Conservation (phyloP, 2,797 vertebrate genomes). For the Macropus fuliginosus region DNA sequence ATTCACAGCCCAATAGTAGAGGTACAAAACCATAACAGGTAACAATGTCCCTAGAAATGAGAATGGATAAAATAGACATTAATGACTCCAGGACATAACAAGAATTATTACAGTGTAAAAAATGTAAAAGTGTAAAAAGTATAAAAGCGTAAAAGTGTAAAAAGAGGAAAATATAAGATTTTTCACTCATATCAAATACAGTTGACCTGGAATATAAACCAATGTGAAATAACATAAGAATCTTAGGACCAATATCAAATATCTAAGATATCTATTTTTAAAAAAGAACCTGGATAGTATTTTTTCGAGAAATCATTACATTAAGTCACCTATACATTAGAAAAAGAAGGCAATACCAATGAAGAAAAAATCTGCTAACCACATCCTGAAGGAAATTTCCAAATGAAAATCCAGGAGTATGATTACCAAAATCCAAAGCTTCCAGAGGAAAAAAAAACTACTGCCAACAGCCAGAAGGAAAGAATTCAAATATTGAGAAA, state of each 20-base stretch:
- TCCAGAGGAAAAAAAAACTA: no score
- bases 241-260: no score
- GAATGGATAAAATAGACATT: not conserved
- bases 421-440: no score
- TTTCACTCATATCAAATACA: no score
- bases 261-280: no score
- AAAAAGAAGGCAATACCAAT: not conserved
- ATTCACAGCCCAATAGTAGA: not conserved
- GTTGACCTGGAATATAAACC: no score
- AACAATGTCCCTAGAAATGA: not conserved
- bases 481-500: not conserved
- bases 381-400: not conserved
- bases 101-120: no score
- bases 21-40: not conserved
- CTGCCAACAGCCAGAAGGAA: not conserved
- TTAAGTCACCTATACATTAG: not conserved
- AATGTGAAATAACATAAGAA: no score
- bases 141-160: no score
- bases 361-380: not conserved
- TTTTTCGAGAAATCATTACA: not conserved
- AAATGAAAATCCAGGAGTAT: not conserved
- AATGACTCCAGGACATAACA: not conserved
- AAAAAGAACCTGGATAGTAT: not conserved
- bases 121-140: no score
- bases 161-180: no score